Evolutionary conservation across 2,888 invertebrate genomes (phyloP).

Genomic region (Phoenoteleia sp.): DNA sequence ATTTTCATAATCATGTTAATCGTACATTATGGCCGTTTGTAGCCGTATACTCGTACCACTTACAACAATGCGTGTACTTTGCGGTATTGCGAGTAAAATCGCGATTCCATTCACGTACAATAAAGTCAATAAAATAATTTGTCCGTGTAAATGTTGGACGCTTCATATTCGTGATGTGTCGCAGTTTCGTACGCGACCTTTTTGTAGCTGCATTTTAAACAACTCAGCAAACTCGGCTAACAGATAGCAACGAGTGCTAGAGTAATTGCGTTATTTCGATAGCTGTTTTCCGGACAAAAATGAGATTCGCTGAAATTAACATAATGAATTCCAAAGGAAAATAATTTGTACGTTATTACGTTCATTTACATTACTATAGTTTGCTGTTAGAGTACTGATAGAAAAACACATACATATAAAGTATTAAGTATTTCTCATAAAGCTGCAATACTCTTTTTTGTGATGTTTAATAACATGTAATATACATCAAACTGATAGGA

Average conservation of each 20-base stretch:
- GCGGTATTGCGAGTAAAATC: constrained; percentile 34
- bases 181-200: constrained; percentile 18
- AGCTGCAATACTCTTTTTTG: too few species aligned
- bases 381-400: too few species aligned
- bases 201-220: constrained; percentile 42
- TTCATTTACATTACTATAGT: too few species aligned
- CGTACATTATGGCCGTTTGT: constrained; percentile 48
- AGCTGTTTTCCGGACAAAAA: constrained; percentile 1
- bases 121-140: constrained; percentile 65
- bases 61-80: constrained; percentile 16
- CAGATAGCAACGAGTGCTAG: not conserved
- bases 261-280: constrained; percentile 22
- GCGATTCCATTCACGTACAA: constrained; percentile 52
- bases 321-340: too few species aligned
- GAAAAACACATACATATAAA: too few species aligned
- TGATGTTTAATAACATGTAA: too few species aligned
- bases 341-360: too few species aligned
- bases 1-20: constrained; percentile 69
- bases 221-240: constrained; percentile 12
- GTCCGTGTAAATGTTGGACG: constrained; percentile 37
- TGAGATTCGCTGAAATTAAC: too few species aligned
- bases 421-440: too few species aligned
- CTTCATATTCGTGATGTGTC: constrained; percentile 56
- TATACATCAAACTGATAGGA: too few species aligned
- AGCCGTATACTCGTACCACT: constrained; percentile 7